phyloP scores from a whole-genome alignment of 92 coral and sea anemone species.

The Paramuricea clavata region DNA sequence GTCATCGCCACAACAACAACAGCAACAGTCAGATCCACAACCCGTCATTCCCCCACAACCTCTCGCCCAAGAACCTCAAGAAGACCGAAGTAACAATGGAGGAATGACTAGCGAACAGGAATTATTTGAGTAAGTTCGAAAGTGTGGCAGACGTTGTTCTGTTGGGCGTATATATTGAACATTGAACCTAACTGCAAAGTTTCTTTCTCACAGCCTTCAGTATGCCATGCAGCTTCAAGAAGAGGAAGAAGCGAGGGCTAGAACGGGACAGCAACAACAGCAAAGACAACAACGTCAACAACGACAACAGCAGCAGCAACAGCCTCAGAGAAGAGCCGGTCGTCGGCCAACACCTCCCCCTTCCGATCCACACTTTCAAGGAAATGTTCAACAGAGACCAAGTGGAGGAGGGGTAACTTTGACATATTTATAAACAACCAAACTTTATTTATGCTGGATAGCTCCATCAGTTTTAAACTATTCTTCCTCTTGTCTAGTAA shows the following conservation, averaged over 20 bases:
- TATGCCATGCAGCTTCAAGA: slow-evolving; percentile 91
- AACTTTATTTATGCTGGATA: not conserved
- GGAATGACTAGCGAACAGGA: slow-evolving; percentile 31
- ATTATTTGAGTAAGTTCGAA: slow-evolving; percentile 10
- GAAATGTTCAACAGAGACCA: not conserved
- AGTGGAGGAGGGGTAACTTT: not conserved
- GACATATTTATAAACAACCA: not conserved
- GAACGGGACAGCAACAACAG: slow-evolving; percentile 68
- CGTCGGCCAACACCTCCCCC: not conserved
- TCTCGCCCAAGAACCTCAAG: not conserved
- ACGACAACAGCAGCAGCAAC: not conserved
- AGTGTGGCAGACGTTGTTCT: not conserved
- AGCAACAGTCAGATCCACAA: not conserved
- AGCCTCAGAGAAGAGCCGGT: not conserved
- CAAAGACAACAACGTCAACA: slow-evolving; percentile 65
- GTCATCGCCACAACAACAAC: not conserved
- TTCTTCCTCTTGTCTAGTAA: not conserved
- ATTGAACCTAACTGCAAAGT: too few relatives aligned
- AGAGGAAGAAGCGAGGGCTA: slow-evolving; percentile 65
- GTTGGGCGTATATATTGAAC: too few relatives aligned
- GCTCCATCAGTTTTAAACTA: not conserved
- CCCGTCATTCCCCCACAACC: not conserved
- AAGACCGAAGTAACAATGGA: not conserved
- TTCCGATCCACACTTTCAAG: not conserved
- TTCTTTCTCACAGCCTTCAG: slow-evolving; percentile 72